Percentiles rank a stretch among this genome's conserved stretches.
These are phyloP conservation scores for Prunella himalayana DNA, from an alignment of 2,113 vertebrate species.

Conservation along the genomic window DNA sequence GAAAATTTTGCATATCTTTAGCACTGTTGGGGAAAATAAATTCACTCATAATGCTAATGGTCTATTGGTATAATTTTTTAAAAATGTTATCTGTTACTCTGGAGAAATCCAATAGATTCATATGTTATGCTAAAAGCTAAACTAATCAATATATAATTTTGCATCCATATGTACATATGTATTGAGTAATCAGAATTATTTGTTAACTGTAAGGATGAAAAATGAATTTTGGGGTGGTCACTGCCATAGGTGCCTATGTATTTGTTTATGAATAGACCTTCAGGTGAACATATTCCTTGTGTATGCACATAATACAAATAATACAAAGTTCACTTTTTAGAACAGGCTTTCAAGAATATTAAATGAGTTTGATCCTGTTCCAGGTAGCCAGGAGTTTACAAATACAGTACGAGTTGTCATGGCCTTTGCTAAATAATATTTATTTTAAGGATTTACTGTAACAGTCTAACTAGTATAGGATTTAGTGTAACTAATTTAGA, in stretches of 20 bases:
- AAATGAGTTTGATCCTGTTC: background rate
- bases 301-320: background rate
- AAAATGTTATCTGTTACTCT: conserved; percentile 67
- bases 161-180: conserved; percentile 58
- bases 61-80: conserved; percentile 68
- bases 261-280: conserved; percentile 36
- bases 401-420: background rate
- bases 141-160: conserved; percentile 74
- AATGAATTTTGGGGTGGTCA: conserved; percentile 50
- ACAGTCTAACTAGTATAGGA: background rate
- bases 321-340: background rate
- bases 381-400: background rate
- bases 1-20: conserved; percentile 89
- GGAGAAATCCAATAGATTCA: conserved; percentile 57
- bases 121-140: conserved; percentile 72
- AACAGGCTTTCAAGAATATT: background rate
- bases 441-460: conserved; percentile 26
- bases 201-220: conserved; percentile 70
- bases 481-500: conserved; percentile 21
- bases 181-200: conserved; percentile 65
- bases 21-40: conserved; percentile 81
- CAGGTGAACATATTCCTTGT: background rate
- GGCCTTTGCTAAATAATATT: conserved; percentile 38
- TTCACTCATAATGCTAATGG: conserved; percentile 74
- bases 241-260: conserved; percentile 6